Base-by-base conservation (phyloP, 2,113 vertebrate species). In the Alouatta palliata region DNA sequence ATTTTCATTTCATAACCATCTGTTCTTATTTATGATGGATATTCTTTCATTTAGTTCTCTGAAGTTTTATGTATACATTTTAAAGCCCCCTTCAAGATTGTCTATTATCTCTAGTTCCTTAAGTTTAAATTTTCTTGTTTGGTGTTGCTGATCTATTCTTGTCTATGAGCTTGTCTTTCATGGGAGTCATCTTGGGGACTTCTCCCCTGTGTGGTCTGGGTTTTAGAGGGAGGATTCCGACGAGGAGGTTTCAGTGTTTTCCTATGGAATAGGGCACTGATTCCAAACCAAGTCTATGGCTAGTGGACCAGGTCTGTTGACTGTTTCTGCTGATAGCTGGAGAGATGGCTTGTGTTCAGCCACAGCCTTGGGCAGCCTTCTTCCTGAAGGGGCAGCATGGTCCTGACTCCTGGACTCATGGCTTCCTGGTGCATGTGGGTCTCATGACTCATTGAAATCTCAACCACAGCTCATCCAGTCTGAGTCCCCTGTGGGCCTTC, bases 11-110 rank as follows among this genome's bases (percentile, higher is more conserved):
- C 6, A 75, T 81, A 81, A 56, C 35, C 56, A 58, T 11, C 66
- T 93, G 12, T 86, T 90, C 64, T 88, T 95, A 81, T 81, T 87
- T 93, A 68, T 80, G 45, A 32, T 82, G 45, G 9, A 32, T 58
- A 45, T 83, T 87, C 35, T 77, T 88, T 96, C 52, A 90, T 81
- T 75, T 76, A 87, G 30, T 81, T 95, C 47, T 56, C 73, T 86
- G 11, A 81, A 68, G 37, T 97, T 89, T 85, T 64, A 80, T 66
- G 35, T 35, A 75, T 80, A 77, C 20, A 49, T 90, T 91, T 84
- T 37, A 87, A 88, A 54, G 61, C 12, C 40, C 23, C 45, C 32
- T 82, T 91, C 27, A 40, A 76, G 45, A 40, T 56, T 84, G 27
- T 58, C 4, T 89, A 8, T 75, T 73, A 47, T 81, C 32, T 90